Evolutionary conservation across 1,140 invertebrate species (phyloP).

Genomic region (Brachystomella parvula): DNA sequence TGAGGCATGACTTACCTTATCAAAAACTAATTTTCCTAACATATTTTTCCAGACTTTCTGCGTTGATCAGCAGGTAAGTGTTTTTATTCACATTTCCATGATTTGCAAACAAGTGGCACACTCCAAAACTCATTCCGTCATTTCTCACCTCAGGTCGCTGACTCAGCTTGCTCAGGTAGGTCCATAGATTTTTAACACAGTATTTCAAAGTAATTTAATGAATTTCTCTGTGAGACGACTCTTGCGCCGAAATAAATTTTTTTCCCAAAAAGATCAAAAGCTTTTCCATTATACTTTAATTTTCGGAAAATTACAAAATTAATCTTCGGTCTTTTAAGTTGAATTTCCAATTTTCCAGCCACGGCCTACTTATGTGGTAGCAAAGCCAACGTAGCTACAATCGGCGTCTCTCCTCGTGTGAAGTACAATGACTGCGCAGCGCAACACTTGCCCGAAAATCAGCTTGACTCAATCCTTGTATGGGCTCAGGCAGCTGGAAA

Average conservation of each 20-base stretch:
- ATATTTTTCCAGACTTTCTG: slow-evolving; percentile 45
- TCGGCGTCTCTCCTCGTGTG: slow-evolving; percentile 37
- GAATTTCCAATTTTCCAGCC: slow-evolving; percentile 33
- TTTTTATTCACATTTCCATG: neutral
- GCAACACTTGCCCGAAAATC: slow-evolving; percentile 28
- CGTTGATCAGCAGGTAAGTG: slow-evolving; percentile 4
- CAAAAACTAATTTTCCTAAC: neutral
- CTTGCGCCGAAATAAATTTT: too few relatives aligned
- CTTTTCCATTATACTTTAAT: too few relatives aligned
- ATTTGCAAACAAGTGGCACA: neutral
- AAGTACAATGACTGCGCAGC: slow-evolving; percentile 19
- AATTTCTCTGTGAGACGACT: too few relatives aligned
- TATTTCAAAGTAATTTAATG: neutral
- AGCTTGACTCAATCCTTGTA: slow-evolving; percentile 30
- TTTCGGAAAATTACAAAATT: neutral
- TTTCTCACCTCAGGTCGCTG: slow-evolving; percentile 43
- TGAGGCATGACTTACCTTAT: neutral
- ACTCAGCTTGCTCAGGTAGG: slow-evolving; percentile 45
- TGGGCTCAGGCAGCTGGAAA: slow-evolving; percentile 36
- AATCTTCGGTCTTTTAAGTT: neutral
- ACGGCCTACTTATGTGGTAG: slow-evolving; percentile 48
- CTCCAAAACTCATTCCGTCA: slow-evolving; percentile 20
- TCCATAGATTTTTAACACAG: neutral
- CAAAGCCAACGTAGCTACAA: slow-evolving; percentile 40
- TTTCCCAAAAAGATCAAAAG: too few relatives aligned